Evolutionary conservation across 1,140 invertebrate genomes (phyloP).

Genomic region (Pseudomyrmex concolor): DNA sequence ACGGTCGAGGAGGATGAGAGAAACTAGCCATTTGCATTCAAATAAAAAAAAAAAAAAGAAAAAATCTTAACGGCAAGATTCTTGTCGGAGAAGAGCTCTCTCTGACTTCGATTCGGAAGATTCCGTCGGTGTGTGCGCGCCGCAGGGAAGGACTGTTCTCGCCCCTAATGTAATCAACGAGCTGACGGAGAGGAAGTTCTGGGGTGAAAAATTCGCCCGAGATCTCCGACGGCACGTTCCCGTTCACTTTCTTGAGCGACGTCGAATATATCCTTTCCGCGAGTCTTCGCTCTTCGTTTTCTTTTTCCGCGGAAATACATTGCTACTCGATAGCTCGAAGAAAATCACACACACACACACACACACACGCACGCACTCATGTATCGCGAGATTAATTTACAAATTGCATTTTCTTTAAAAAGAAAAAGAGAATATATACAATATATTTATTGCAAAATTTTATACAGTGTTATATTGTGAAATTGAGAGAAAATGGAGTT

Average conservation of each 20-base stretch:
- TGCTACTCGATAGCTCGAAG: neutral
- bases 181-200: slow-evolving; percentile 23
- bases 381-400: neutral
- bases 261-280: slow-evolving; percentile 18
- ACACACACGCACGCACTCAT: too few relatives aligned
- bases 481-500: neutral
- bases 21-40: slow-evolving; percentile 70
- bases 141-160: slow-evolving; percentile 34
- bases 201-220: slow-evolving; percentile 19
- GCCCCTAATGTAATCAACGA: slow-evolving; percentile 50
- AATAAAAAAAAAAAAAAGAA: slow-evolving; percentile 37
- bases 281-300: neutral
- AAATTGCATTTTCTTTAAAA: too few relatives aligned
- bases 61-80: slow-evolving; percentile 69
- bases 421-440: neutral
- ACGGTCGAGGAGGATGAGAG: neutral
- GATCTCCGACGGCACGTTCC: slow-evolving; percentile 36
- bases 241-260: slow-evolving; percentile 40
- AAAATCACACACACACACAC: neutral
- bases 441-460: neutral
- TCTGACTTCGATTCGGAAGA: slow-evolving; percentile 68
- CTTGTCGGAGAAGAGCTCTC: slow-evolving; percentile 42
- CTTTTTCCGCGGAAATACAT: slow-evolving; percentile 14
- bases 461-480: neutral
- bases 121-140: slow-evolving; percentile 38